Evolutionary conservation across 2,113 vertebrate genomes (phyloP).

Genomic region (Centropus bengalensis): DNA sequence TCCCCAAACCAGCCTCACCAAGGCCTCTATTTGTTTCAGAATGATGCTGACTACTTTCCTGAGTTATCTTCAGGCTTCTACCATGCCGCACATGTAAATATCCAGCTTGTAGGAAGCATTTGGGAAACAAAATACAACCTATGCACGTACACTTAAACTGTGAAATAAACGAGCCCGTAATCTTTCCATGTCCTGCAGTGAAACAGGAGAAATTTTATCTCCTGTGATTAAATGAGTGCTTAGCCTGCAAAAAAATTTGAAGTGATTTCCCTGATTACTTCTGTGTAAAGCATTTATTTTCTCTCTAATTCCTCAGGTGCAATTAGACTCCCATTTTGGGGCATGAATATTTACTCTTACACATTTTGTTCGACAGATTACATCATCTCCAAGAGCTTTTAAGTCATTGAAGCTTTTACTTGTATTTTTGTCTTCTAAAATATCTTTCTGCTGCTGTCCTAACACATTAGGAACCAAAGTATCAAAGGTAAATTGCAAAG

Average conservation of each 20-base stretch:
- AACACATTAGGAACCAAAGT: not conserved
- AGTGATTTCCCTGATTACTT: not conserved
- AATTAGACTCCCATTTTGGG: not conserved
- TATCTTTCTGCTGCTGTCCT: not conserved
- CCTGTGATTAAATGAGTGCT: not conserved
- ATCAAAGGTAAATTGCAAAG: not conserved
- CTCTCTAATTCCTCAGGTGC: not conserved
- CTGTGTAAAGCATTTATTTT: not conserved
- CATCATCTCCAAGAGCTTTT: not conserved
- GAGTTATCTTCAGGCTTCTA: not conserved
- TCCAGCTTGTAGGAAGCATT: not conserved
- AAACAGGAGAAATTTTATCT: not conserved
- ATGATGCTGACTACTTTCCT: not conserved
- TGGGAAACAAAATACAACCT: not conserved
- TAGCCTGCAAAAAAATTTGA: not conserved
- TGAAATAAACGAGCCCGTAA: not conserved
- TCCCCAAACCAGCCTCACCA: not conserved
- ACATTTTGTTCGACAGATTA: not conserved
- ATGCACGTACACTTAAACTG: not conserved
- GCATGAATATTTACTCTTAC: not conserved
- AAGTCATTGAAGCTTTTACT: not conserved
- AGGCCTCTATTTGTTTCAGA: not conserved
- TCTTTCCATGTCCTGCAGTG: not conserved
- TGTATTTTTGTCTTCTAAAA: not conserved
- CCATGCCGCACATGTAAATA: not conserved